Evolutionary conservation across 2,888 invertebrate genomes (phyloP).

Genomic region (Podotricha telesiphe): DNA sequence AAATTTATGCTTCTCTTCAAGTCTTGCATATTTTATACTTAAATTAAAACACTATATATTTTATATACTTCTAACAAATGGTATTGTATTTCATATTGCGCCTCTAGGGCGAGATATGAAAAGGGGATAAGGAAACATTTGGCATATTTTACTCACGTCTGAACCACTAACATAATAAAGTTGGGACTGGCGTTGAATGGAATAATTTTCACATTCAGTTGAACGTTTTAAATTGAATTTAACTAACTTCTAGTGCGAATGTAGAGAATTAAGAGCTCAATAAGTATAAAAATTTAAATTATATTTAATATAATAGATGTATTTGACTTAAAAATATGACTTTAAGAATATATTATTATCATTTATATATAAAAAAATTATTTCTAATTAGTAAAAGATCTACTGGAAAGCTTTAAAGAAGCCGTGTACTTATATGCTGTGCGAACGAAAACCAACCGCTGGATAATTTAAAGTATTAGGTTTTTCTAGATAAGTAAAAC

Average conservation of each 20-base stretch:
- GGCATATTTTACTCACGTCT: conserved; percentile 29
- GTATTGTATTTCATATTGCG: conserved; percentile 9
- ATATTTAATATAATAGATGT: no score
- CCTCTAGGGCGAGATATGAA: background rate
- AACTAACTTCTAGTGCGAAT: conserved; percentile 26
- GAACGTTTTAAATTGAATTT: conserved; percentile 37
- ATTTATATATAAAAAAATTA: no score
- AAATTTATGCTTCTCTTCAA: background rate
- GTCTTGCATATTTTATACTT: background rate
- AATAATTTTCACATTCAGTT: conserved; percentile 39
- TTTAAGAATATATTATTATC: no score
- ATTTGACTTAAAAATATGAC: no score
- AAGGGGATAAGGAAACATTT: conserved; percentile 9
- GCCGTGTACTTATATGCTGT: no score
- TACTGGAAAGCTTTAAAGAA: no score
- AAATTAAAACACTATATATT: conserved; percentile 1
- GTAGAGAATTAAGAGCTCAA: conserved; percentile 27
- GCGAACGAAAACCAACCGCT: no score
- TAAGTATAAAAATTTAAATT: background rate
- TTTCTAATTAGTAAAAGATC: no score
- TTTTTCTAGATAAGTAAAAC: no score
- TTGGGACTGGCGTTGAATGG: conserved; percentile 34
- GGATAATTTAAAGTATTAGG: no score
- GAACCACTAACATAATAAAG: conserved; percentile 40
- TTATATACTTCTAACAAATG: background rate